These are phyloP conservation scores for Chloroceryle aenea DNA, from an alignment of 2,113 vertebrate species.

Conservation along the genomic window DNA sequence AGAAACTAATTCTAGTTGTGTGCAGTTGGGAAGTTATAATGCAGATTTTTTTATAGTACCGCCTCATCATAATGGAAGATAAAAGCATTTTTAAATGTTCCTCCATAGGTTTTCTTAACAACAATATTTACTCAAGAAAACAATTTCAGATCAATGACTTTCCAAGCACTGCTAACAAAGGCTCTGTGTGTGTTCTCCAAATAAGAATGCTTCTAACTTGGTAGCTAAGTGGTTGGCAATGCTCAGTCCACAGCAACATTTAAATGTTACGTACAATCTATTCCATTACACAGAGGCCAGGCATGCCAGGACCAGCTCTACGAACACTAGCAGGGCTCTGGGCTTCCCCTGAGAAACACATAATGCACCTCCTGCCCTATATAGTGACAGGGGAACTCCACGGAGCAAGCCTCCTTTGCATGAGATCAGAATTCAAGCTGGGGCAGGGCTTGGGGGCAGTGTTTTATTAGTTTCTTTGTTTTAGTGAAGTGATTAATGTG, in stretches of 20 bases:
- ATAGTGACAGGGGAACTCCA: background rate
- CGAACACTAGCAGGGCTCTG: background rate
- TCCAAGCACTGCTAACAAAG: background rate
- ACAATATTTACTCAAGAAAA: background rate
- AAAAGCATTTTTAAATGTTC: background rate
- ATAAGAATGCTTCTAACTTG: background rate
- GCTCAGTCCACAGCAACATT: background rate
- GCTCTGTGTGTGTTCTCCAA: background rate
- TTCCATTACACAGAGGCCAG: rapidly evolving
- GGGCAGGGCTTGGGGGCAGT: background rate
- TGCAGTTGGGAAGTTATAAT: background rate
- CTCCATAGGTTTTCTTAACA: background rate
- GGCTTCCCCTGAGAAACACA: background rate
- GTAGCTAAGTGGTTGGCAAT: background rate
- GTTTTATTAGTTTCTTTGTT: background rate
- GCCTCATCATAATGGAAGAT: background rate
- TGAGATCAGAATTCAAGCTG: background rate
- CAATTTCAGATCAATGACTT: background rate
- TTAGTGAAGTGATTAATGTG: background rate
- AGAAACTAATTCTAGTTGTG: conserved; percentile 12
- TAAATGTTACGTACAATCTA: too few relatives aligned
- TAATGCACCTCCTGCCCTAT: rapidly evolving
- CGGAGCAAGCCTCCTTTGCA: background rate
- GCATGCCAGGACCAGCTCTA: background rate
- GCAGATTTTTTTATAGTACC: background rate